These are phyloP conservation scores for Drosophila oshimai DNA, from an alignment of 1,140 invertebrate genomes.

Conservation along the genomic window DNA sequence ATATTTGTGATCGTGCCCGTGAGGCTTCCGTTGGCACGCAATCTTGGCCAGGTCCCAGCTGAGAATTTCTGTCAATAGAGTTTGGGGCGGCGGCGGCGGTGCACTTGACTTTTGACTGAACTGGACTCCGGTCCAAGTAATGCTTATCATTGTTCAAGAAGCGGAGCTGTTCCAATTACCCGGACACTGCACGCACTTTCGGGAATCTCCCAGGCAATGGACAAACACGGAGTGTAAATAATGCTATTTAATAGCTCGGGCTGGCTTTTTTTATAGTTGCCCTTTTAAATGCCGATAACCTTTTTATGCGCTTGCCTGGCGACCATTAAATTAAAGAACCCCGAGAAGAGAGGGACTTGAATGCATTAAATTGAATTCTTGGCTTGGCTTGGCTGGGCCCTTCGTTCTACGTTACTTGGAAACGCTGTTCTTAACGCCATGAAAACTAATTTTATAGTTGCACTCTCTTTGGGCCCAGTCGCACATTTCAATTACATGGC, in stretches of 20 bases:
- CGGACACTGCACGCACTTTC: conserved; percentile 74
- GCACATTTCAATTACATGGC: conserved; percentile 72
- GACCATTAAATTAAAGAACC: conserved; percentile 60
- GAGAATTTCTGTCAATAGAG: conserved; percentile 5
- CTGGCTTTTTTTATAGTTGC: conserved; percentile 54
- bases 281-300: conserved; percentile 78
- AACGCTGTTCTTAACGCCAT: conserved; percentile 77
- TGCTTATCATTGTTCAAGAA: conserved; percentile 63
- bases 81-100: conserved; percentile 13
- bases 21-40: conserved; percentile 49
- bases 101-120: conserved; percentile 52
- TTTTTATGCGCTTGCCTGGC: conserved; percentile 67
- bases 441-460: conserved; percentile 79
- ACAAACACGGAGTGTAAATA: conserved; percentile 44
- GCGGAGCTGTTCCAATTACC: conserved; percentile 67
- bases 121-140: too few relatives aligned
- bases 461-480: conserved; percentile 32
- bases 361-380: conserved; percentile 78
- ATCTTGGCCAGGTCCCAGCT: conserved; percentile 25
- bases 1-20: conserved; percentile 53
- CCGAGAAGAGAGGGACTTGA: conserved; percentile 39
- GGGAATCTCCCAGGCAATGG: conserved; percentile 23
- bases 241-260: conserved; percentile 68
- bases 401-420: conserved; percentile 28
- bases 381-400: background rate